A percentile compares a stretch with the other conserved stretches of the same genome.
phyloP scores from a whole-genome alignment of 2,888 invertebrate species.

The Tinea semifulvella region DNA sequence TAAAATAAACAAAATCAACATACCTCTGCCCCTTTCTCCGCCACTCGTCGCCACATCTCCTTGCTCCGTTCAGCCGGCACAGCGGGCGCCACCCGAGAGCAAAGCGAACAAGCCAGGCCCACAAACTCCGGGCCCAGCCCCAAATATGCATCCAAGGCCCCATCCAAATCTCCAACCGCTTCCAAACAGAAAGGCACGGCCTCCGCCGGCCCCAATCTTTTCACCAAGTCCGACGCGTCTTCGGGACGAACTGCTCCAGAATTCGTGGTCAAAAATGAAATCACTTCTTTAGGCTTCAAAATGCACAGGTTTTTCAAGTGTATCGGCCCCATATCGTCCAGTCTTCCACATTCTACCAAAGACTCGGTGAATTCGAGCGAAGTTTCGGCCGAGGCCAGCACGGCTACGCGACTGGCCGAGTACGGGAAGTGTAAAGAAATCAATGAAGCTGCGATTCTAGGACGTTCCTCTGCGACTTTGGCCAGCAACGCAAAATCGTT shows the following conservation, averaged over 20 bases:
- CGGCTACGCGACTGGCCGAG: slow-evolving; percentile 26
- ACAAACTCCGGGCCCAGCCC: slow-evolving; percentile 25
- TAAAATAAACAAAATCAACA: too few relatives aligned
- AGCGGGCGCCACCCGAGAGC: slow-evolving; percentile 36
- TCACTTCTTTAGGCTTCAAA: slow-evolving; percentile 31
- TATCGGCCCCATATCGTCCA: slow-evolving; percentile 36
- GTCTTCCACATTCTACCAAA: slow-evolving; percentile 33
- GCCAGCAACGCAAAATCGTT: slow-evolving; percentile 30
- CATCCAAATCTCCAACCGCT: slow-evolving; percentile 44
- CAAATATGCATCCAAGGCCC: slow-evolving; percentile 41
- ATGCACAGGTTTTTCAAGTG: slow-evolving; percentile 40
- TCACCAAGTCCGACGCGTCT: slow-evolving; percentile 40
- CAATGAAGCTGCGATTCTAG: slow-evolving; percentile 40
- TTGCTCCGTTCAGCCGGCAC: slow-evolving; percentile 31
- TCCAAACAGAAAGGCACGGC: slow-evolving; percentile 51
- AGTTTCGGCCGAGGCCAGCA: slow-evolving; percentile 23
- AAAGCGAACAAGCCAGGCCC: slow-evolving; percentile 35
- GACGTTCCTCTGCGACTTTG: slow-evolving; percentile 33
- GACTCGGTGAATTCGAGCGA: slow-evolving; percentile 35
- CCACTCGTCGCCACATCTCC: slow-evolving; percentile 36
- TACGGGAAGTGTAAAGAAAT: slow-evolving; percentile 30
- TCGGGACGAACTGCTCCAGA: slow-evolving; percentile 47
- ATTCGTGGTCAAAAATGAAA: slow-evolving; percentile 35
- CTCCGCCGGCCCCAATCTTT: slow-evolving; percentile 32
- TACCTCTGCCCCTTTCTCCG: slow-evolving; percentile 18